Base-by-base conservation (phyloP, 2,888 invertebrate species). In the Atherix ibis region DNA sequence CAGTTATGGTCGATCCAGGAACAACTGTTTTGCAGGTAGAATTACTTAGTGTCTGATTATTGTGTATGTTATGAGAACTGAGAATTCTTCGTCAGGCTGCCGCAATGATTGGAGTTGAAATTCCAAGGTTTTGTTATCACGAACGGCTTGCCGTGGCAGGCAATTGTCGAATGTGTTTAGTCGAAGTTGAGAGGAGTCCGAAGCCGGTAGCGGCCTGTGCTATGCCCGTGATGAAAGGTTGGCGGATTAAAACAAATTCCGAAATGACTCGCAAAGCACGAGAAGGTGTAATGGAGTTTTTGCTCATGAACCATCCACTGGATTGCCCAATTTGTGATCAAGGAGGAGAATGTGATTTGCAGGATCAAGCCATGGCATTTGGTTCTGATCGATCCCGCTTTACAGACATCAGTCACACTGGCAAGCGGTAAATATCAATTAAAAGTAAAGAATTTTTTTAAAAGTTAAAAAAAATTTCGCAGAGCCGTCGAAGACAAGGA, bases 171-270 rank as follows among this genome's bases (percentile, higher is more conserved):
- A 99, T 98, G 98, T 99, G 98, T 63, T 69, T 99, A 18, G 98
- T 99, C 1, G 98, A 99, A 64, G 94, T 99, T 9, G 98, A 99
- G 58, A 95, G 89, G 58, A 89, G 94, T 27, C 82, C 92, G 2
- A 94, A 98, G 69, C 97, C 97, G 0, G 87, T 94, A 0, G 98
- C 98, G 6, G 94, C 97, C 1, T 98, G 98, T 62, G 98, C 98
- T 10, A 98, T 98, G 97, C 98, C 98, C 0, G 97, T 99, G 0
- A 94, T 98, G 95, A 97, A 97, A 62, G 98, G 97, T n/a, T 91
- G 89, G 98, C 74, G 84, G 44, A 77, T 99, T 14, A 97, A 97
- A 61, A 98, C 98, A 14, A 85, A 98, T 58, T 97, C 97, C 0
- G 89, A 91, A 47, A 68, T 95, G 64, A 91, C 91, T 1, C 71